These are phyloP conservation scores for Smittia aterrima DNA, from an alignment of 2,888 invertebrate species.

Conservation along the genomic window DNA sequence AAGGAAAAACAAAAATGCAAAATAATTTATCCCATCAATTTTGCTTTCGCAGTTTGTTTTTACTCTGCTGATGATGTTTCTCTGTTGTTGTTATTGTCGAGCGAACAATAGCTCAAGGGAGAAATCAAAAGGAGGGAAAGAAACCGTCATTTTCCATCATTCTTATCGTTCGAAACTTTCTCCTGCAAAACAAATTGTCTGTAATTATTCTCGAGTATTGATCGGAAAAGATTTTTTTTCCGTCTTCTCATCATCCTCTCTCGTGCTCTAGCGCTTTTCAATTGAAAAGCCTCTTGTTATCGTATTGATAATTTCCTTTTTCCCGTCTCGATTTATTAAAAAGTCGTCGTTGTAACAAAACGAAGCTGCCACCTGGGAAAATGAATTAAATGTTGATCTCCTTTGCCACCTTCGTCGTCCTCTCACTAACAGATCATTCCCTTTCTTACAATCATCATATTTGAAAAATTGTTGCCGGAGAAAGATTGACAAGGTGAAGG, in stretches of 20 bases:
- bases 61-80: slow-evolving; percentile 5
- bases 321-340: slow-evolving; percentile 10
- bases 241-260: neutral
- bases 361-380: too few relatives aligned
- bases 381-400: too few relatives aligned
- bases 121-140: neutral
- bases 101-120: slow-evolving; percentile 8
- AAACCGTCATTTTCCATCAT: slow-evolving; percentile 20
- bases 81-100: slow-evolving; percentile 20
- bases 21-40: slow-evolving; percentile 13
- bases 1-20: neutral
- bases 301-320: slow-evolving; percentile 36
- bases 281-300: slow-evolving; percentile 23
- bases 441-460: too few relatives aligned
- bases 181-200: slow-evolving; percentile 34
- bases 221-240: slow-evolving; percentile 21
- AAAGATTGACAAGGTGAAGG: slow-evolving; percentile 25
- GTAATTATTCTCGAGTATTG: slow-evolving; percentile 39
- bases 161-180: slow-evolving; percentile 4
- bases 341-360: too few relatives aligned
- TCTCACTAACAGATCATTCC: too few relatives aligned
- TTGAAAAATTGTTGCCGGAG: slow-evolving; percentile 9
- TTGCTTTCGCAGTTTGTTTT: slow-evolving; percentile 16
- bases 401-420: too few relatives aligned
- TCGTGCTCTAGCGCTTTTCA: neutral